Evolutionary conservation across 2,797 vertebrate species (phyloP).

Genomic region (Phataginus tricuspis): DNA sequence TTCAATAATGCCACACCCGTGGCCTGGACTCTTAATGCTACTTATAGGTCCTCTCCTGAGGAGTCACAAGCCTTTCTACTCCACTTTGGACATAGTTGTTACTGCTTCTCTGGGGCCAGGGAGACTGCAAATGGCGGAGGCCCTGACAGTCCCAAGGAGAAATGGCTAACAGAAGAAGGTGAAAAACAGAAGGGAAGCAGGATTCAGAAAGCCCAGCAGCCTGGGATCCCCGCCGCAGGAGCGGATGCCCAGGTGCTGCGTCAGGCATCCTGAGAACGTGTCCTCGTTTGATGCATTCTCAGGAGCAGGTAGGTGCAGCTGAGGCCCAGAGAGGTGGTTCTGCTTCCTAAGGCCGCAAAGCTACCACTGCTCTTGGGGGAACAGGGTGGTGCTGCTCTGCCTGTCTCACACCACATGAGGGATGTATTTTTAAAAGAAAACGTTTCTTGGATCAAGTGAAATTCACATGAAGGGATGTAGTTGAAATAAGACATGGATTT

Average conservation of each 20-base stretch:
- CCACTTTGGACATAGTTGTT: not conserved
- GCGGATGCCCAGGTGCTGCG: not conserved
- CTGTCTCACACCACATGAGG: not conserved
- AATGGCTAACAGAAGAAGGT: not conserved
- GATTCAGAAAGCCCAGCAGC: not conserved
- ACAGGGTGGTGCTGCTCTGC: not conserved
- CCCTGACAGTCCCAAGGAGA: not conserved
- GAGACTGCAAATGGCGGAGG: not conserved
- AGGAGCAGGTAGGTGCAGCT: not conserved
- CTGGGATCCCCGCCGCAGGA: not conserved
- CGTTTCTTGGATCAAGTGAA: not conserved
- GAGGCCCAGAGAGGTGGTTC: not conserved
- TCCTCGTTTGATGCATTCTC: not conserved
- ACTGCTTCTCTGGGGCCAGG: not conserved
- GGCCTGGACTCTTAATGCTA: not conserved
- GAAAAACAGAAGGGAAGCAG: not conserved
- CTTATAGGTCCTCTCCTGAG: slow-evolving; percentile 27
- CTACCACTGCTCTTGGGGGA: not conserved
- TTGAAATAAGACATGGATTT: not conserved
- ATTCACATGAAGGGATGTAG: not conserved
- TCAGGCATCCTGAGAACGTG: not conserved
- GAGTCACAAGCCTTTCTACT: not conserved
- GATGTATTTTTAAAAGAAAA: not conserved
- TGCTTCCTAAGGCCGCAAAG: not conserved
- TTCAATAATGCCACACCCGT: not conserved